Percentiles rank a stretch among this genome's conserved stretches.
These are phyloP conservation scores for Paracanthobrama guichenoti DNA, from an alignment of 2,113 vertebrate species.

Conservation along the genomic window DNA sequence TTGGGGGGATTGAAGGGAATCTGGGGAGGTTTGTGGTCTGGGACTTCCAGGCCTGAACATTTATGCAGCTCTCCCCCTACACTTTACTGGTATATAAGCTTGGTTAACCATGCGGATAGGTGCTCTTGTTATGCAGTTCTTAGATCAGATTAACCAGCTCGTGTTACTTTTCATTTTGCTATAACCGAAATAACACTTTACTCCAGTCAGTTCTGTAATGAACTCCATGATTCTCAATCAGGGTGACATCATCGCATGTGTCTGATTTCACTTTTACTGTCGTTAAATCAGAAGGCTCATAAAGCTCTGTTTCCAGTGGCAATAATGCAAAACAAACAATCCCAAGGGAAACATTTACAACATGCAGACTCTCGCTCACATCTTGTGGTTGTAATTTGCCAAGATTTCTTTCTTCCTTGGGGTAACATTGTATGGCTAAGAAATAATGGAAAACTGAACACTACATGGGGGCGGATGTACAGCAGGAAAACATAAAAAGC, in stretches of 20 bases:
- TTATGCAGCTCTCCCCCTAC: slow-evolving; percentile 10
- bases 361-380: not conserved
- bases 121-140: not conserved
- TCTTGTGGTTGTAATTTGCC: slow-evolving; percentile 32
- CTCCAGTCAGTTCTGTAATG: not conserved
- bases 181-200: not conserved
- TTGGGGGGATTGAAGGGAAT: slow-evolving; percentile 6
- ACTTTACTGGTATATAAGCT: slow-evolving; percentile 37
- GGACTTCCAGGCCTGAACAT: slow-evolving; percentile 38
- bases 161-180: not conserved
- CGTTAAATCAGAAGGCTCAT: slow-evolving; percentile 57
- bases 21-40: slow-evolving; percentile 20
- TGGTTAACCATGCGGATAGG: slow-evolving; percentile 30
- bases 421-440: not conserved
- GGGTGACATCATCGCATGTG: slow-evolving; percentile 69
- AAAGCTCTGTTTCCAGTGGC: slow-evolving; percentile 61
- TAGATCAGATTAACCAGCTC: slow-evolving; percentile 9
- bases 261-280: slow-evolving; percentile 7
- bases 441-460: slow-evolving; percentile 1
- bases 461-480: not conserved
- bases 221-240: not conserved
- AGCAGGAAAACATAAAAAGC: not conserved
- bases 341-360: slow-evolving; percentile 47
- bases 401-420: not conserved
- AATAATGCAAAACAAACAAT: slow-evolving; percentile 63